Conservation (phyloP, 1,140 invertebrate species). For the Zaprionus kolodkinae region DNA sequence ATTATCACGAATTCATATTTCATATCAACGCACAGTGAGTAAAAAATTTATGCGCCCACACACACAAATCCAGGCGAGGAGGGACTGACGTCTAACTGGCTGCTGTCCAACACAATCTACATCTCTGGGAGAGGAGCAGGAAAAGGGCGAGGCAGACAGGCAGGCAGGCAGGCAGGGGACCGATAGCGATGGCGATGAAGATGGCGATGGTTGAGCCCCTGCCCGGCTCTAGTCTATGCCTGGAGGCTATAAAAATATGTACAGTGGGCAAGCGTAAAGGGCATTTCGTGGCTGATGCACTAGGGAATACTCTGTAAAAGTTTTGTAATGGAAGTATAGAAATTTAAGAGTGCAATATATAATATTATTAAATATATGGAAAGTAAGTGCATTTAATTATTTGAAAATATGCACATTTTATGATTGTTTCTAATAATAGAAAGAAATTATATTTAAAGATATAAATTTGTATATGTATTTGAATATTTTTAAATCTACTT, state of each 20-base stretch:
- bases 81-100: slow-evolving; percentile 61
- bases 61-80: slow-evolving; percentile 13
- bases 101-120: slow-evolving; percentile 75
- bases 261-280: neutral
- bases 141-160: neutral
- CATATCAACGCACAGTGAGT: slow-evolving; percentile 62
- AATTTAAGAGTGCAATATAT: too few relatives aligned
- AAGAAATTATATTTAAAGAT: neutral
- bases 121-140: slow-evolving; percentile 38
- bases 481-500: neutral
- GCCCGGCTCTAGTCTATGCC: slow-evolving; percentile 18
- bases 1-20: slow-evolving; percentile 73
- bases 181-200: slow-evolving; percentile 13
- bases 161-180: neutral
- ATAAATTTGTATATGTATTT: neutral
- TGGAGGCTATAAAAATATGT: slow-evolving; percentile 14
- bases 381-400: too few relatives aligned
- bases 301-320: neutral
- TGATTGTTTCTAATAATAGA: neutral
- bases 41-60: slow-evolving; percentile 77
- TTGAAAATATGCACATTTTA: too few relatives aligned
- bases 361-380: too few relatives aligned
- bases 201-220: slow-evolving; percentile 8
- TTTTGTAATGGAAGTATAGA: neutral
- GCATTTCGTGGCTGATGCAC: neutral